Evolutionary conservation across 2,113 vertebrate genomes (phyloP), one percentile per base, ranked within the genome.

Genomic region (Nettapus auritus): DNA sequence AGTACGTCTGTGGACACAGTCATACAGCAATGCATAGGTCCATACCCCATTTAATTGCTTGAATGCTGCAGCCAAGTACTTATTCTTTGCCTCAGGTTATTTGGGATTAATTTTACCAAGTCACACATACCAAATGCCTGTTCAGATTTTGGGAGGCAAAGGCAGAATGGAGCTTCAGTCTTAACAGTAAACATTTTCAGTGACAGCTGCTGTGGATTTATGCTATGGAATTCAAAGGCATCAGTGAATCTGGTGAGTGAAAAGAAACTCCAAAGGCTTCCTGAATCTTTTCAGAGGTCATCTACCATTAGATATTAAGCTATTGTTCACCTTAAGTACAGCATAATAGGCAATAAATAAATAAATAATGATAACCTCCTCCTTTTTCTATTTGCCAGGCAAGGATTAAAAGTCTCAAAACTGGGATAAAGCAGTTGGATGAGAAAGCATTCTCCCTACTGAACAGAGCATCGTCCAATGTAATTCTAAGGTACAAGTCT

Each of bases 21-120:
- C 44, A 26, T 42, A 14, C 40, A 34, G 28, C 23, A 13, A 8
- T 1, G 5, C 2, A 0, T 8, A 17, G 6, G 20, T 14, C 46
- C 25, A 3, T 16, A 28, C 7, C 18, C 21, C 59, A 34, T 0
- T 19, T 44, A 56, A 8, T 19, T 28, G 55, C 28, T 7, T 36
- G 38, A 48, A 73, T 9, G 64, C 9, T 33, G 29, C 9, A 76
- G 44, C 26, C 38, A 86, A 6, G 3, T 50, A 59, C 21, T 60
- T 46, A 15, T 55, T 21, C 64, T 66, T 64, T 71, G 57, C 38
- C 38, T 81, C 31, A 34, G 22, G 44, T 17, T 34, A 34, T 11
- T 26, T 15, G 28, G n/a, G 68, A 36, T 19, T 70, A 36, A 70
- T 52, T 28, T 52, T 20, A 52, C 28, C 8, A 5, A 70, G 33